phyloP scores from a whole-genome alignment of 2,888 invertebrate genomes.

The Cephus spinipes region DNA sequence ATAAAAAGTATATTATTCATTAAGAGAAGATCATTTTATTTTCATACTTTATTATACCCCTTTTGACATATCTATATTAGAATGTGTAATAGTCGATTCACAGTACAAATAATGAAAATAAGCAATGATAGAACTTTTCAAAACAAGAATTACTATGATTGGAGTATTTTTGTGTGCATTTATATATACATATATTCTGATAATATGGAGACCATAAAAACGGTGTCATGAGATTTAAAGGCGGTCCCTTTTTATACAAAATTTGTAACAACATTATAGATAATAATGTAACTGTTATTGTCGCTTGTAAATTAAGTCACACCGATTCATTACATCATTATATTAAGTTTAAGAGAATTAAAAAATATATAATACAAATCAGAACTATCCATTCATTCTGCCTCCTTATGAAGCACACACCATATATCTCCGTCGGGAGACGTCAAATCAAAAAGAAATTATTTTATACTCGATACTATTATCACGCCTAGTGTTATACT shows the following conservation, averaged over 20 bases:
- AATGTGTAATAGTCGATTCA: not conserved
- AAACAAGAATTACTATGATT: not conserved
- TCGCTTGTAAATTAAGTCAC: slow-evolving; percentile 6
- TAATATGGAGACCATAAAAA: not conserved
- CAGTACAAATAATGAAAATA: not conserved
- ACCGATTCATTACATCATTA: not conserved
- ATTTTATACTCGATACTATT: not conserved
- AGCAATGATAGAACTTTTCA: not conserved
- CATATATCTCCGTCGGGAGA: not conserved
- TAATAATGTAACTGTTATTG: not conserved
- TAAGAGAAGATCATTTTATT: not conserved
- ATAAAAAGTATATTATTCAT: not conserved
- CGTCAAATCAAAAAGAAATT: not conserved
- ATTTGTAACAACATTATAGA: not conserved
- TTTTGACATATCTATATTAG: not conserved
- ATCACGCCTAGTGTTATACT: not conserved
- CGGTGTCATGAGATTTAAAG: not conserved
- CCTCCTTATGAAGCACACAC: not conserved
- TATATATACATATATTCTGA: not conserved
- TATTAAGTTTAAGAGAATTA: not conserved
- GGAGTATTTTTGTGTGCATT: not conserved
- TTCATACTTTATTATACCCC: not conserved
- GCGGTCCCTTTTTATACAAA: not conserved
- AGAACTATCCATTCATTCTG: not conserved
- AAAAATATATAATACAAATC: not conserved